Conservation (phyloP, 2,797 vertebrate species). For the Hoplostethus atlanticus region DNA sequence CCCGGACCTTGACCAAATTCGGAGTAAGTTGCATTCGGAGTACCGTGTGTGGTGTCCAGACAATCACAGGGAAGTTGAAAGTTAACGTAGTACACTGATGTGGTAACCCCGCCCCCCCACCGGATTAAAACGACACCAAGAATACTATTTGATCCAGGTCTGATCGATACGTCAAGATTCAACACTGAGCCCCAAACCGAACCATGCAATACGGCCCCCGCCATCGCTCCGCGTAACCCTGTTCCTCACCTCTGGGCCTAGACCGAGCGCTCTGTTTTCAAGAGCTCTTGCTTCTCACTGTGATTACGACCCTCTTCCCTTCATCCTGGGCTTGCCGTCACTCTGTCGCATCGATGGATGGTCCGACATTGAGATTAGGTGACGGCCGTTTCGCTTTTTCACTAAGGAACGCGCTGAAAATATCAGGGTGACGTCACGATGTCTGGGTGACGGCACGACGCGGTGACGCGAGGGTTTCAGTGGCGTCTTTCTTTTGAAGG, state of each 20-base stretch:
- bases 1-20: constrained; percentile 37
- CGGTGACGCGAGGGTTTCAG: constrained; percentile 5
- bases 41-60: too few species aligned
- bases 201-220: constrained; percentile 64
- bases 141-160: constrained; percentile 37
- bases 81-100: background rate
- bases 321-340: constrained; percentile 50
- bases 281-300: constrained; percentile 91
- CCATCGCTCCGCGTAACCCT: background rate
- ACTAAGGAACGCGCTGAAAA: background rate
- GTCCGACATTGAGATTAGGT: constrained; percentile 6
- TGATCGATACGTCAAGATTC: constrained; percentile 19
- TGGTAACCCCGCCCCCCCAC: too few species aligned
- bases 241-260: constrained; percentile 58
- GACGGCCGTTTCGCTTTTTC: constrained; percentile 12
- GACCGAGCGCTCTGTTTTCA: constrained; percentile 81
- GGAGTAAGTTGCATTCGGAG: constrained; percentile 5
- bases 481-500: constrained; percentile 30
- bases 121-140: constrained; percentile 18
- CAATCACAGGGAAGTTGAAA: background rate
- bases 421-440: constrained; percentile 1
- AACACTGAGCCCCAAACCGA: constrained; percentile 59
- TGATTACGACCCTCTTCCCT: constrained; percentile 85
- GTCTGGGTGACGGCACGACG: constrained; percentile 12
- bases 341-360: constrained; percentile 8